These are phyloP conservation scores for Mesocricetus auratus DNA, from an alignment of 2,113 vertebrate genomes.

Conservation along the genomic window DNA sequence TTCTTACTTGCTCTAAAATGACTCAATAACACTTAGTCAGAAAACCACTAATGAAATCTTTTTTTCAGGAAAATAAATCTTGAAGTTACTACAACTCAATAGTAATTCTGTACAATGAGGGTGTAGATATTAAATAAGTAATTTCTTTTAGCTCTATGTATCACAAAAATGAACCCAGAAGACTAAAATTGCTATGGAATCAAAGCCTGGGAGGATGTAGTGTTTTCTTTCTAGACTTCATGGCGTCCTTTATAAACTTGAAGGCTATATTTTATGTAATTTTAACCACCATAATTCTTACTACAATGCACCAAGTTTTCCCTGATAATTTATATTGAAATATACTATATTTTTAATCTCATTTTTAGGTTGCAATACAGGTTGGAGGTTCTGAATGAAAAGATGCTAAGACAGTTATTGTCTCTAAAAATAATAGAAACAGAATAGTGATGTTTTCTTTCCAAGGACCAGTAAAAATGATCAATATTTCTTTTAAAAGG, in stretches of 20 bases:
- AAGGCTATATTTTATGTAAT: background rate
- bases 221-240: background rate
- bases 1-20: background rate
- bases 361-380: slow-evolving; percentile 1
- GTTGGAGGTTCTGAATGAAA: background rate
- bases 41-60: background rate
- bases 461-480: slow-evolving; percentile 11
- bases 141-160: background rate
- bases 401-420: slow-evolving; percentile 28
- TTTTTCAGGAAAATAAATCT: background rate
- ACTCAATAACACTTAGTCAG: background rate
- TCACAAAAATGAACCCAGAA: slow-evolving; percentile 9
- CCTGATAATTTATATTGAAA: slow-evolving; percentile 8
- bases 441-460: slow-evolving; percentile 18
- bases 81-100: background rate
- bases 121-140: background rate
- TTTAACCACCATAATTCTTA: background rate
- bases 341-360: background rate
- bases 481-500: slow-evolving; percentile 47
- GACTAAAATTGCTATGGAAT: background rate
- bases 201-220: background rate
- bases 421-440: slow-evolving; percentile 13
- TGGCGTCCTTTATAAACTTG: background rate
- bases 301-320: background rate
- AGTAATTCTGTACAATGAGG: background rate